Percentiles rank a stretch among this genome's conserved stretches.
These are phyloP conservation scores for Dryadula phaetusa DNA, from an alignment of 2,888 invertebrate species.

Conservation along the genomic window DNA sequence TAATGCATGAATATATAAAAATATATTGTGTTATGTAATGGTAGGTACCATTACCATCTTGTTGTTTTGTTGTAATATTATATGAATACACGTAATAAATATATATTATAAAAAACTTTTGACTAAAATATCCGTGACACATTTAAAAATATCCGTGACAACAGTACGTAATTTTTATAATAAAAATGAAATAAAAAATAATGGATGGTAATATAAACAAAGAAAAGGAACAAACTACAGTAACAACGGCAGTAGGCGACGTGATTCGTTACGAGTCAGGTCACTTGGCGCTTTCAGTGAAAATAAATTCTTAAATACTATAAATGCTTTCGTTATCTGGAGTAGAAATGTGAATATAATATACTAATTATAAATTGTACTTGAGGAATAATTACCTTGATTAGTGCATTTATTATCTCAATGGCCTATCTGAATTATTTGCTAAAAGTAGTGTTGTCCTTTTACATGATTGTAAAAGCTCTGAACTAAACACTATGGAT, in stretches of 20 bases:
- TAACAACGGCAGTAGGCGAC: slow-evolving; percentile 29
- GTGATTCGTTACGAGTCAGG: neutral
- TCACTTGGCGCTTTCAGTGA: slow-evolving; percentile 1
- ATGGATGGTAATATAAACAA: neutral
- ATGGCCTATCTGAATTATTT: neutral
- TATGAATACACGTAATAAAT: no score
- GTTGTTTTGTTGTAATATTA: no score
- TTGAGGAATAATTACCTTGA: neutral
- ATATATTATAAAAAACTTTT: no score
- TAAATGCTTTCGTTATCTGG: neutral
- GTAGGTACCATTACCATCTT: no score
- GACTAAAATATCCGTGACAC: no score
- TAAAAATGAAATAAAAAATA: neutral
- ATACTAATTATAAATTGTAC: neutral
- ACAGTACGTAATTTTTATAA: no score
- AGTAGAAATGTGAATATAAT: neutral
- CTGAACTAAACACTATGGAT: slow-evolving; percentile 66
- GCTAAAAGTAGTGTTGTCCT: slow-evolving; percentile 8
- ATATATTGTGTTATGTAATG: no score
- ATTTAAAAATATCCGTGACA: no score
- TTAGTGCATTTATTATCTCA: neutral
- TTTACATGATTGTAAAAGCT: slow-evolving; percentile 42
- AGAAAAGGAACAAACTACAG: slow-evolving; percentile 2
- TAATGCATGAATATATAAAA: neutral
- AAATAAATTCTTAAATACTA: neutral